phyloP scores from a whole-genome alignment of 1,140 invertebrate species.

The Panagrolaimus sp. region DNA sequence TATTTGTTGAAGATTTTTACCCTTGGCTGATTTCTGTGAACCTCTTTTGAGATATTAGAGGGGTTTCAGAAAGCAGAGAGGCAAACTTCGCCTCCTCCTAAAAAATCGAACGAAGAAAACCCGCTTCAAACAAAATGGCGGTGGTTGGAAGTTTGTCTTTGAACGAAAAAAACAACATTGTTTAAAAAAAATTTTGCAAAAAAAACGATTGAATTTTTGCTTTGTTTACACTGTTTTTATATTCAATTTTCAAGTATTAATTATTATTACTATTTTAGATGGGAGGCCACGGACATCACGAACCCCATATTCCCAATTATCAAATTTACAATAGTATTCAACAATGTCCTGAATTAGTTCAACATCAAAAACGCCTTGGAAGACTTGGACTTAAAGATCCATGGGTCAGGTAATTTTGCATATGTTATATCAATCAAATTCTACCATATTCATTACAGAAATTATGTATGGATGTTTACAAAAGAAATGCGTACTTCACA shows the following conservation, averaged over 20 bases:
- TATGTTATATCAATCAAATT: no score
- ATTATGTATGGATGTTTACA: no score
- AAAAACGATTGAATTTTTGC: no score
- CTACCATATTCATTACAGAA: no score
- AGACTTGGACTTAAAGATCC: slow-evolving; percentile 35
- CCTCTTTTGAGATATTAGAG: no score
- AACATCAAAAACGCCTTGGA: slow-evolving; percentile 26
- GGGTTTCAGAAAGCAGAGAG: no score
- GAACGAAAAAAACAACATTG: no score
- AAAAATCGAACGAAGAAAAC: no score
- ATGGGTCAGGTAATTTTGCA: slow-evolving; percentile 38
- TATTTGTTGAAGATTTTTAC: no score
- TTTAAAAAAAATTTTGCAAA: background rate
- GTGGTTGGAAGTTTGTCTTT: background rate
- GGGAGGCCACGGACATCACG: slow-evolving; percentile 23
- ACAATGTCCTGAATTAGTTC: slow-evolving; percentile 19
- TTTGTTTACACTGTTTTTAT: background rate
- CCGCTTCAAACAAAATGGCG: background rate
- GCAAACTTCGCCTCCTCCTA: no score
- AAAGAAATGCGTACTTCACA: no score
- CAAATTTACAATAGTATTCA: slow-evolving; percentile 27
- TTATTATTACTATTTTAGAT: slow-evolving; percentile 12
- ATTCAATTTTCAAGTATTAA: background rate
- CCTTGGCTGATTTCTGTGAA: no score
- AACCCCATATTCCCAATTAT: slow-evolving; percentile 35